Conservation (phyloP, 2,113 vertebrate genomes). For the Oxyura jamaicensis region DNA sequence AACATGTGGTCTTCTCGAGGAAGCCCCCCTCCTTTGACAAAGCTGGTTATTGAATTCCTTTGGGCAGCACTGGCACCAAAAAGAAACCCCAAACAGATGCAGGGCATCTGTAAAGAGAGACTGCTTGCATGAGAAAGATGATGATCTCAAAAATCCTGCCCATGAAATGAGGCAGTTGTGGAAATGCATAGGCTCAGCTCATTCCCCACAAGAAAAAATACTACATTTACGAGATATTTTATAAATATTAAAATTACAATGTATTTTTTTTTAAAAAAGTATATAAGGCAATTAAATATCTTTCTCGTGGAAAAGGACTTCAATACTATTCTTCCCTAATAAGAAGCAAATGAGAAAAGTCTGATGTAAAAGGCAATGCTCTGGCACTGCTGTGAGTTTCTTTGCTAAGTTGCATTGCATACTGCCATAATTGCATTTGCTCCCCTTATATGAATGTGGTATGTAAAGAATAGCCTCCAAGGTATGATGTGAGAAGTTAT, state of each 20-base stretch:
- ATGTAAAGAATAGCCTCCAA: background rate
- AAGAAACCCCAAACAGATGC: background rate
- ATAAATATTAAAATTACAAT: background rate
- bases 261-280: background rate
- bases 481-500: constrained; percentile 9
- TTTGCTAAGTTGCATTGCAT: background rate
- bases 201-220: background rate
- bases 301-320: background rate
- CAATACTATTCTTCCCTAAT: background rate
- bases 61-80: background rate
- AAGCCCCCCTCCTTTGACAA: background rate
- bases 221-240: too few relatives aligned
- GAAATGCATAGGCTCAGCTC: background rate
- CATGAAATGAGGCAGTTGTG: fast-evolving
- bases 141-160: background rate
- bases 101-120: background rate
- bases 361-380: background rate
- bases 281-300: background rate
- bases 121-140: background rate
- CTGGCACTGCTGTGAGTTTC: background rate
- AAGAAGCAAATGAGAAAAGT: background rate
- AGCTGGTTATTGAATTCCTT: background rate
- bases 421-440: background rate
- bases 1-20: background rate
- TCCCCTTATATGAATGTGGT: constrained; percentile 22